Evolutionary conservation across 1,140 invertebrate genomes (phyloP), one percentile per base, ranked within the genome.

Genomic region (Zaprionus africanus): DNA sequence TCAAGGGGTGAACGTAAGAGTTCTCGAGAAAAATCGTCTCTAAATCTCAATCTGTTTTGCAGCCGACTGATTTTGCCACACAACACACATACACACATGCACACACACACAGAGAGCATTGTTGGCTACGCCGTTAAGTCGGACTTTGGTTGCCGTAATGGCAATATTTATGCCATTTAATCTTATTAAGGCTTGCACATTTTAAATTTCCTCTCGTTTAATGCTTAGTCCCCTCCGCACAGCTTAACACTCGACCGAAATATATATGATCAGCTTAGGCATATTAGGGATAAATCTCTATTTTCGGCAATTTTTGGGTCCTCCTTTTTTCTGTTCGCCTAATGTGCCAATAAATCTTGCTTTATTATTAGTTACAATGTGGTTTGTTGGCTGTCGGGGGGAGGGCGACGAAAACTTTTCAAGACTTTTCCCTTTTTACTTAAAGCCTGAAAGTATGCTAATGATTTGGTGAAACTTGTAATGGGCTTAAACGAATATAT

Each of bases 1-100:
- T 53, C 0, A 11, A 57, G 38, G 60, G 19, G 46, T 28, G n/a
- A 62, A 46, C 24, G 53, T 64, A 57, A 68, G 38, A 60, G 53
- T 22, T 61, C 84, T 88, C 83, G 76, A 88, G 78, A 78, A 68
- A 78, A 78, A 82, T 66, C 83, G 79, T 76, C 80, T 88, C 78
- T 83, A 82, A 82, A 85, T 85, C 82, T 62, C 73, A 76, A 79
- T 79, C 65, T 86, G 71, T 60, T 88, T 81, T 88, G 75, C 84
- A 88, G 84, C 66, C 81, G 78, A 84, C 65, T 88, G 78, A 81
- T 81, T 88, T 88, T 17, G 70, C 62, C 70, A 36, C 65, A 59
- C 56, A 57, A 54, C 75, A 36, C 69, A 59, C 56, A 60, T 58
- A 59, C n/a, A 57, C 19, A 31, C 46, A 28, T 12, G 15, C 19